Base-by-base conservation (phyloP, 2,888 invertebrate genomes). In the Sepiola atlantica region DNA sequence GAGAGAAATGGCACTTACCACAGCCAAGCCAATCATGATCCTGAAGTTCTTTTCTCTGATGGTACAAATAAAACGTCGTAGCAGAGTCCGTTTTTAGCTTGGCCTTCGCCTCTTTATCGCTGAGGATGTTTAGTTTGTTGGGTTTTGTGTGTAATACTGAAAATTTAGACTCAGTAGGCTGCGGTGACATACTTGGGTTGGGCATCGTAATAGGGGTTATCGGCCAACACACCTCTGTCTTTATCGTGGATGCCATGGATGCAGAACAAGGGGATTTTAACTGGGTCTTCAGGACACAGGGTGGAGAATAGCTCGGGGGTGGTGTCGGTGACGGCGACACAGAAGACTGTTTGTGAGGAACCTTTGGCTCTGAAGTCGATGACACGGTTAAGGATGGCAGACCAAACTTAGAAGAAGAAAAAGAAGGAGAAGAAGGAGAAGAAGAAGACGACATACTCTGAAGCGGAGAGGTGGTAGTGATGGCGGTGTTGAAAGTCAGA, bases 31-130 rank as follows among this genome's bases (percentile, higher is more conserved):
- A 95, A 94, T 96, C 95, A 94, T 96, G 96, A 94, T 96, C 96
- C 92, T 95, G 95, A 55, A 96, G 95, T 95, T 95, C 96, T 94
- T 95, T 95, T 94, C 96, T 96, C 57, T 95, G 96, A 95, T 96
- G 95, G 55, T 95, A 95, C 24, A 96, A 95, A 94, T 96, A 97
- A 94, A 95, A 96, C 61, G 96, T 95, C 90, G 96, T 95, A 95
- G 96, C 96, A 94, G 96, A 96, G 94, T 96, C 96, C 55, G 96
- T 96, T 95, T 96, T 96, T 91, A 97, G 95, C 95, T 96, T 96
- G 91, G 95, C 95, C 95, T 96, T 96, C 21, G 96, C 95, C 93
- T 96, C 96, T 94, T 95, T 96, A 94, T 96, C 96, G 55, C 96
- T 95, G 45, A 97, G 94, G 16, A 96, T 94, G 93, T 96, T 96